Percentiles rank a stretch among this genome's conserved stretches.
Conservation (phyloP, 2,888 invertebrate genomes). For the Exocentrus adspersus region DNA sequence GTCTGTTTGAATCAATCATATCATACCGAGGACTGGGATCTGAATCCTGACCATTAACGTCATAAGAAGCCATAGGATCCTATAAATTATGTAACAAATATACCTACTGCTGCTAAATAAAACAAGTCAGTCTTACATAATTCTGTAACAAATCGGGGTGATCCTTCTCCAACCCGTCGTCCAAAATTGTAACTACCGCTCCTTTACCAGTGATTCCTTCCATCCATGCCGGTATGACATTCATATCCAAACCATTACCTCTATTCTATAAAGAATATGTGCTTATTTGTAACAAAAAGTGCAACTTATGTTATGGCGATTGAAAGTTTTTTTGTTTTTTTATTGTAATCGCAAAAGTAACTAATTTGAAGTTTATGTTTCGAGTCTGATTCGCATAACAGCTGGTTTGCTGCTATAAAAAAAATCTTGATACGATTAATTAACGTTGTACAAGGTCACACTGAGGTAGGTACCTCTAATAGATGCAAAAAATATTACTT, state of each 20-base stretch:
- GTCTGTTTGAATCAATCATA: constrained; percentile 94
- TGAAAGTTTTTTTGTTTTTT: too few species aligned
- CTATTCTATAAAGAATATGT: constrained; percentile 72
- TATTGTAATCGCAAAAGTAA: too few species aligned
- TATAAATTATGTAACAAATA: constrained; percentile 60
- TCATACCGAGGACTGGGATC: constrained; percentile 99
- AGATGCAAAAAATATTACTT: too few species aligned
- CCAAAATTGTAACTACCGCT: constrained; percentile 95
- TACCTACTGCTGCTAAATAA: background rate
- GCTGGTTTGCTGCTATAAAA: too few species aligned
- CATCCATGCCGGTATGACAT: constrained; percentile 95
- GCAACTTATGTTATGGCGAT: too few species aligned
- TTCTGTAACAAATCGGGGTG: constrained; percentile 93
- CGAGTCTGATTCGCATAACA: too few species aligned
- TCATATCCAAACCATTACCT: constrained; percentile 94
- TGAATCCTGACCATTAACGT: constrained; percentile 95
- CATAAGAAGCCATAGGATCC: constrained; percentile 96
- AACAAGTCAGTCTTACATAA: constrained; percentile 78
- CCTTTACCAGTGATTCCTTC: constrained; percentile 94
- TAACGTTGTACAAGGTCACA: too few species aligned
- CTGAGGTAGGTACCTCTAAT: too few species aligned
- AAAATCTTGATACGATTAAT: too few species aligned
- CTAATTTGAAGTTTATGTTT: too few species aligned
- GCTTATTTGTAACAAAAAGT: too few species aligned
- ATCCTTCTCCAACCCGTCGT: constrained; percentile 95